Evolutionary conservation across 1,140 invertebrate species (phyloP).

Genomic region (Papilio xuthus): DNA sequence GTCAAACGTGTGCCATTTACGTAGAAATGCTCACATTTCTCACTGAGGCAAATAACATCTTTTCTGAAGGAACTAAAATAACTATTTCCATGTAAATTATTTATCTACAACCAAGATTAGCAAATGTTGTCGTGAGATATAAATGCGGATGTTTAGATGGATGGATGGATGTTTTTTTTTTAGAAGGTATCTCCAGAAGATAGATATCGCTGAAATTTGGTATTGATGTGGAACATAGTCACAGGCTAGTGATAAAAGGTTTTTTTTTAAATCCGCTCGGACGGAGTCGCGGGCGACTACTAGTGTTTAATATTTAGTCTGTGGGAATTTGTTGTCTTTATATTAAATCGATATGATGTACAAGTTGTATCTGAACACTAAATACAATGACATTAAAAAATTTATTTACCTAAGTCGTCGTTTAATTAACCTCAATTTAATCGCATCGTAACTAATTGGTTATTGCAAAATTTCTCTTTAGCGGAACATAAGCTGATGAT

Average conservation of each 20-base stretch:
- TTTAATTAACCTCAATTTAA: constrained; percentile 1
- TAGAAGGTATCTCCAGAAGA: no score
- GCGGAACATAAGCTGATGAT: background rate
- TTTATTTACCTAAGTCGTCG: background rate
- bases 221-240: no score
- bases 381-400: background rate
- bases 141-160: no score
- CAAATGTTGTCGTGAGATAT: background rate
- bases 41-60: background rate
- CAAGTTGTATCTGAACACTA: background rate
- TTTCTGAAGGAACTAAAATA: background rate
- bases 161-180: no score
- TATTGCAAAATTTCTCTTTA: background rate
- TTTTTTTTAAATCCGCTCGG: no score
- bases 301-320: no score
- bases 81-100: background rate
- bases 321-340: background rate
- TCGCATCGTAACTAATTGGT: background rate
- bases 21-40: background rate
- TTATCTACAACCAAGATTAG: background rate
- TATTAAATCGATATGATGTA: background rate
- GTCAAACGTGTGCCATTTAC: constrained; percentile 14
- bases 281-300: no score
- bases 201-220: no score
- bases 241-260: no score